Base-by-base conservation (phyloP, 2,113 vertebrate genomes). In the Podilymbus podiceps region DNA sequence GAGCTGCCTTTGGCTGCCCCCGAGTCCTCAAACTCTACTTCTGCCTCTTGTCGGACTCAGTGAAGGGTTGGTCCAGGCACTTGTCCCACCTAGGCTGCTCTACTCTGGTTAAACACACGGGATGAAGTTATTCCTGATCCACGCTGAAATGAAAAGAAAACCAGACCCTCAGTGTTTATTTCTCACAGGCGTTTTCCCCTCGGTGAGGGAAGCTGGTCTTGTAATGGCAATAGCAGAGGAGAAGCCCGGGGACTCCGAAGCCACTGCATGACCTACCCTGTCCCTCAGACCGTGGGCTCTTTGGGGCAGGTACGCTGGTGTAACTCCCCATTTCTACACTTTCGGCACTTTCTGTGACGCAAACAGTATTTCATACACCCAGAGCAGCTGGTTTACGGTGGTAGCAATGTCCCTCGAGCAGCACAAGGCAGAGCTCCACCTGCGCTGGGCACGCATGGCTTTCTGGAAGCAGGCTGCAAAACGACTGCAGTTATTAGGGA, bases 401-500 rank as follows among this genome's bases (percentile, higher is more conserved):
- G 35, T 4, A 20, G 40, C 5, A 63, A 58, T 46, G 64, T 42
- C 64, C 38, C 55, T 56, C 0, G 3, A 21, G 33, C 3, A 15
- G 74, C 52, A 35, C 18, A 44, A 77, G 52, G 59, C 71, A 59
- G 31, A 91, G 47, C 66, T 52, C n/a, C 77, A 28, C n/a, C 63
- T 35, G 12, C 9, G 27, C 9, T 2, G 53, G 62, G 49, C 8
- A 1, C 12, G 8, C 7, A 2, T 30, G 82, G 17, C 22, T 91
- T 13, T 52, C 55, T 33, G 53, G 31, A 23, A 75, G 46, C 28
- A 38, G 35, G 20, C 24, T 52, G 58, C 46, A 50, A 58, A 90
- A 55, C 17, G 0, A 7, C 17, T 17, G 44, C 35, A 13, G 10
- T 22, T 28, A 21, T 27, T 5, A 5, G 0, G 18, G 52, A 22